phyloP scores from a whole-genome alignment of 2,113 vertebrate species.

The Aegotheles bennettii region DNA sequence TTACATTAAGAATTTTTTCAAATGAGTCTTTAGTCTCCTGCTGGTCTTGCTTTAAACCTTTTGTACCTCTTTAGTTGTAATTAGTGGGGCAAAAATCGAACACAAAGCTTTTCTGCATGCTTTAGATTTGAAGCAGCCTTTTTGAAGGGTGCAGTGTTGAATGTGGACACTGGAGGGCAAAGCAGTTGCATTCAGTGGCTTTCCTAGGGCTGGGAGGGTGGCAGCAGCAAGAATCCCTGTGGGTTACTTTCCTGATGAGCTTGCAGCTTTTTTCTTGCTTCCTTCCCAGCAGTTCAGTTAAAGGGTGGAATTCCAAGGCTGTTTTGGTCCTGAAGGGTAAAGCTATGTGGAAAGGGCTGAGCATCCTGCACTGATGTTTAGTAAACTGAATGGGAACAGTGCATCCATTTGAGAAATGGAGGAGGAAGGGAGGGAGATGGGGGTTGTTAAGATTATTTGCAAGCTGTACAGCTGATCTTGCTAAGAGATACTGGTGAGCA shows the following conservation, averaged over 20 bases:
- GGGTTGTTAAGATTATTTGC: fast-evolving
- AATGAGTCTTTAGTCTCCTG: neutral
- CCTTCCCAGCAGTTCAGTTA: neutral
- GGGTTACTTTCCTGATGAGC: neutral
- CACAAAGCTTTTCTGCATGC: neutral
- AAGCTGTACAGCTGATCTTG: neutral
- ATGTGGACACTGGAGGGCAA: conserved; percentile 33
- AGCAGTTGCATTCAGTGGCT: neutral
- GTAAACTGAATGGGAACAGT: fast-evolving
- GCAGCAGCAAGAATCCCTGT: neutral
- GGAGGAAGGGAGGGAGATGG: neutral
- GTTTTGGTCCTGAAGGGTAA: neutral
- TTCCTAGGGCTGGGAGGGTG: neutral
- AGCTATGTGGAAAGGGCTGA: neutral
- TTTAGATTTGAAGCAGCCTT: neutral
- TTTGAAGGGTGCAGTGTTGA: neutral
- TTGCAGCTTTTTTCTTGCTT: neutral
- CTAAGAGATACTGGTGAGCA: neutral
- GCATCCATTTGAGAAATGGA: neutral
- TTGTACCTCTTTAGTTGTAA: neutral
- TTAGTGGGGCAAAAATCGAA: neutral
- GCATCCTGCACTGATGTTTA: neutral
- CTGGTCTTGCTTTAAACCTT: neutral
- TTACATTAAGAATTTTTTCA: neutral
- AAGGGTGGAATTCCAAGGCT: neutral